These are phyloP conservation scores for Silurus aristotelis DNA, from an alignment of 2,797 vertebrate species.

Conservation along the genomic window DNA sequence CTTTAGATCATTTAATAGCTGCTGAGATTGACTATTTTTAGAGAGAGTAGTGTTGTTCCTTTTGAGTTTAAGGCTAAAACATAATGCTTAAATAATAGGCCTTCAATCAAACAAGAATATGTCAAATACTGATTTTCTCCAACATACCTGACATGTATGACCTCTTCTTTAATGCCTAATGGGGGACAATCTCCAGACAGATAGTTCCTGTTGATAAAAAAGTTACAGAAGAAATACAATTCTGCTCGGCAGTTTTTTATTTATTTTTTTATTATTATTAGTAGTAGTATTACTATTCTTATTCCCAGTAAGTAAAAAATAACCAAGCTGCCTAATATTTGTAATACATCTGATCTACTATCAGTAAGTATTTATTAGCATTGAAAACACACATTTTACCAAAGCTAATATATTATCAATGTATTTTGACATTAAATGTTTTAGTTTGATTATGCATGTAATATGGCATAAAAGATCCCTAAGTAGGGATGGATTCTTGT, in stretches of 20 bases:
- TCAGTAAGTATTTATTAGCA: background rate
- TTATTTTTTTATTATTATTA: too few species aligned
- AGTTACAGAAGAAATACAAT: background rate
- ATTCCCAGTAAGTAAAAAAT: background rate
- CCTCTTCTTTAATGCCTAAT: background rate
- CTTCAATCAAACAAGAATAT: background rate
- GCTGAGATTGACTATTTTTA: slow-evolving; percentile 62
- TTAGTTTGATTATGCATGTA: background rate
- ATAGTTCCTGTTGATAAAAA: background rate
- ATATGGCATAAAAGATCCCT: background rate
- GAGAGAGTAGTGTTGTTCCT: slow-evolving; percentile 46
- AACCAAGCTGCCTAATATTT: background rate
- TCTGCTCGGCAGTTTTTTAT: background rate
- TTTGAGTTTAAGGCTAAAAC: slow-evolving; percentile 20
- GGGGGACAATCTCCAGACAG: background rate
- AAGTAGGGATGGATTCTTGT: background rate
- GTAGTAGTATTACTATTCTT: background rate
- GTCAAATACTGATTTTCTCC: slow-evolving; percentile 8
- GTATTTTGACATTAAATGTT: background rate
- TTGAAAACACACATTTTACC: background rate
- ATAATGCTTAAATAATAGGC: background rate
- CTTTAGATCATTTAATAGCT: slow-evolving; percentile 65
- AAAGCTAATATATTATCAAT: background rate
- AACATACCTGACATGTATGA: background rate
- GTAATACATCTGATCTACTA: background rate